A percentile compares a stretch with the other conserved stretches of the same genome.
phyloP scores from a whole-genome alignment of 1,140 invertebrate genomes.

The Ladona fulva region DNA sequence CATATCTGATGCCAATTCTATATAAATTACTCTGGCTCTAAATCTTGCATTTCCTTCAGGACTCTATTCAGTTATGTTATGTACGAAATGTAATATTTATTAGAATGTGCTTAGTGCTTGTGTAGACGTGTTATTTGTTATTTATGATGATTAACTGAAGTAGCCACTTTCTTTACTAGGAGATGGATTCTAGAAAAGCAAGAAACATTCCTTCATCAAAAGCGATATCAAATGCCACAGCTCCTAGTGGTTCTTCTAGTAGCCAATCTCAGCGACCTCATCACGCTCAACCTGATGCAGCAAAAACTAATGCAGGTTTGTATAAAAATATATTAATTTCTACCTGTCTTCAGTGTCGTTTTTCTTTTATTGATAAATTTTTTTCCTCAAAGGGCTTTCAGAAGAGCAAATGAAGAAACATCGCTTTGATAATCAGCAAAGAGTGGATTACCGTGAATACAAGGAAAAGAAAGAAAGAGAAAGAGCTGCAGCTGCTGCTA shows the following conservation, averaged over 20 bases:
- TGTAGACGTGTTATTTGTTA: no score
- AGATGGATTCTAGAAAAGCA: constrained; percentile 35
- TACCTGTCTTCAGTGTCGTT: no score
- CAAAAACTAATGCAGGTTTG: background rate
- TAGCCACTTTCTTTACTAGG: constrained; percentile 26
- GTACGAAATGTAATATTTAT: no score
- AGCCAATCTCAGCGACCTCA: background rate
- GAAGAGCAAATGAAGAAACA: constrained; percentile 18
- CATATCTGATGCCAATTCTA: no score
- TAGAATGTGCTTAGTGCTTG: no score
- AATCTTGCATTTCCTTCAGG: no score
- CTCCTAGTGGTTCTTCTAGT: background rate
- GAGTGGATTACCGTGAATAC: constrained; percentile 39
- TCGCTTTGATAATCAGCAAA: constrained; percentile 6
- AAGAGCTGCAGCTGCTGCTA: constrained; percentile 26
- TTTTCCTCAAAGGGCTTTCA: constrained; percentile 15
- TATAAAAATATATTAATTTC: no score
- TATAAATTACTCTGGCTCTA: no score
- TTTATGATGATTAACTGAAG: no score
- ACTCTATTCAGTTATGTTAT: no score
- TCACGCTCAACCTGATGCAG: background rate
- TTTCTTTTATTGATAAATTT: constrained; percentile 11
- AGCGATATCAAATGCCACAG: background rate
- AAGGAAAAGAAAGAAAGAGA: constrained; percentile 44
- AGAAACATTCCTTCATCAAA: background rate